Conservation (phyloP, 1,140 invertebrate genomes). For the Anthonomus grandis region DNA sequence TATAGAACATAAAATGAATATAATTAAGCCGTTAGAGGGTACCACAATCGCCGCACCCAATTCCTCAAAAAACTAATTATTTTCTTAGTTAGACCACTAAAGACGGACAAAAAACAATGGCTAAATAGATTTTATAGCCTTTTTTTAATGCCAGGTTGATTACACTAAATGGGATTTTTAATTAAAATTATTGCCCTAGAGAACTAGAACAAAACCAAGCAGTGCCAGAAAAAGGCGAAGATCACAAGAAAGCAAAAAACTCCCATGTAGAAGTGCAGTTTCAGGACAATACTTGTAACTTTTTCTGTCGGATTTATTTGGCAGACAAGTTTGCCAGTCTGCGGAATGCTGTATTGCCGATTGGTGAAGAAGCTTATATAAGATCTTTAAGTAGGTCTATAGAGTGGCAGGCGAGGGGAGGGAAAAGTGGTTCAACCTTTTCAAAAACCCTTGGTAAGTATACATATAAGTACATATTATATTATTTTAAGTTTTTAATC, state of each 20-base stretch:
- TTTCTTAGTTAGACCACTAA: too few species aligned
- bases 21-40: too few species aligned
- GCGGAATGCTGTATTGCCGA: constrained; percentile 66
- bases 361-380: constrained; percentile 69
- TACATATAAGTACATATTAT: too few species aligned
- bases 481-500: neutral
- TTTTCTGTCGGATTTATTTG: constrained; percentile 82
- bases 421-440: constrained; percentile 95
- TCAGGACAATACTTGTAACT: constrained; percentile 68
- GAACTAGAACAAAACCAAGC: constrained; percentile 3
- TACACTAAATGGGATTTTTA: too few species aligned
- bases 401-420: constrained; percentile 91
- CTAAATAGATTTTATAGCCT: too few species aligned
- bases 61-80: too few species aligned
- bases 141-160: too few species aligned
- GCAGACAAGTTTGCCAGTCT: constrained; percentile 82
- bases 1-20: too few species aligned
- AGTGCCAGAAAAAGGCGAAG: constrained; percentile 33
- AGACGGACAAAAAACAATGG: too few species aligned
- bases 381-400: constrained; percentile 86
- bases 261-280: constrained; percentile 75
- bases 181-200: neutral
- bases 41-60: too few species aligned
- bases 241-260: constrained; percentile 48
- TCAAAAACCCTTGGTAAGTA: constrained; percentile 84